A percentile compares a stretch with the other conserved stretches of the same genome.
Conservation (phyloP, 2,113 vertebrate genomes). For the Ovibos moschatus region DNA sequence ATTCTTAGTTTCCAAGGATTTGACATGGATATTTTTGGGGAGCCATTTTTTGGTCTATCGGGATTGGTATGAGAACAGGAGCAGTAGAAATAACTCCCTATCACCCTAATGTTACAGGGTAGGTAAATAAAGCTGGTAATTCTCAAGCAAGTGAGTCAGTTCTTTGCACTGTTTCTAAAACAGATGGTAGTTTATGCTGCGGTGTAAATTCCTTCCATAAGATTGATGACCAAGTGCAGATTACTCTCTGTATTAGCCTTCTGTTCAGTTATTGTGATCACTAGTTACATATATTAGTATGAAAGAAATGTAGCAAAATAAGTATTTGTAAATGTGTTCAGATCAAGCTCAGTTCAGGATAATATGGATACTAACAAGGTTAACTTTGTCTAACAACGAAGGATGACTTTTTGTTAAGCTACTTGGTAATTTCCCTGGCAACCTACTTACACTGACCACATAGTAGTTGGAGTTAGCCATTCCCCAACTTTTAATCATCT, state of each 20-base stretch:
- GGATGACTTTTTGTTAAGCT: neutral
- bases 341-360: neutral
- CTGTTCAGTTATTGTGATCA: constrained; percentile 51
- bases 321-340: neutral
- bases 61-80: neutral
- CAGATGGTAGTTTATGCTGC: constrained; percentile 60
- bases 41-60: neutral
- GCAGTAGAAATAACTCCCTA: neutral
- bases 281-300: neutral
- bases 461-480: neutral
- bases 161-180: constrained; percentile 40
- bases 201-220: constrained; percentile 51
- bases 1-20: neutral
- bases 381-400: neutral
- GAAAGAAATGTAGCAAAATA: neutral
- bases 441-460: neutral
- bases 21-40: neutral
- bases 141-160: constrained; percentile 27
- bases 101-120: neutral
- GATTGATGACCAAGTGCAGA: constrained; percentile 53
- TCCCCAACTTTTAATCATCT: neutral
- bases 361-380: neutral
- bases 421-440: neutral
- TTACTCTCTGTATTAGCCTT: constrained; percentile 47
- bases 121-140: constrained; percentile 51